Base-by-base conservation (phyloP, 2,797 vertebrate species). In the Tragopan temminckii region DNA sequence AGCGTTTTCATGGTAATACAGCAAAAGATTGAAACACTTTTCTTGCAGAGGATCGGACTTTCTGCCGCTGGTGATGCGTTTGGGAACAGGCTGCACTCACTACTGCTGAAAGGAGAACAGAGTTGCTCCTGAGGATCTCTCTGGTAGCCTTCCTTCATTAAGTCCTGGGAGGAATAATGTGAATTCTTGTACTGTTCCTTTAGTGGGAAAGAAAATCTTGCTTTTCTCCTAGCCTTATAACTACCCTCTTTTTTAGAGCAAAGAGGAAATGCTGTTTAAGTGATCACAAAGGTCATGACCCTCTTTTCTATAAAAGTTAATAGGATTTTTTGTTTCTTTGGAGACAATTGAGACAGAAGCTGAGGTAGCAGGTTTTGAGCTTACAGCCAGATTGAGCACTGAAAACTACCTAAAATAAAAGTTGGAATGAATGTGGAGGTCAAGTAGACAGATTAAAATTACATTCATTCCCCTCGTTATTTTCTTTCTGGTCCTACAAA, bases 321-420 rank as follows among this genome's bases (percentile, higher is more conserved):
- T 82, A 43, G 31, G 50, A 80, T 83, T 94, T 95, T 95, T 80
- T 90, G 25, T 85, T 89, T 71, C 58, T 89, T 90, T 20, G 23
- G 70, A 76, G 17, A 7, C 43, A 69, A 7, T n/a, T 66, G 46
- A 76, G 66, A 19, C 58, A 67, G 35, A 78, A 89, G 86, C 66
- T 92, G 80, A 93, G 19, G 33, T 50, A 82, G 58, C 72, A 89
- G 90, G 42, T 69, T 93, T 88, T 85, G 66, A 93, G 64, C 64
- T 58, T 85, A 29, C 5, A 69, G 19, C 11, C 52, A 55, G 21
- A 59, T 24, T 0, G 0, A 86, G 23, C 29, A 58, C 14, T 36
- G 74, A 85, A 45, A 3, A 31, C 38, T 59, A 36, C 13, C 43
- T 82, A 50, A 89, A 84, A 62, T 29, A 75, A 90, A 89, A 80